Conservation (phyloP, 92 coral and sea anemone genomes). For the Palythoa grandiflora region DNA sequence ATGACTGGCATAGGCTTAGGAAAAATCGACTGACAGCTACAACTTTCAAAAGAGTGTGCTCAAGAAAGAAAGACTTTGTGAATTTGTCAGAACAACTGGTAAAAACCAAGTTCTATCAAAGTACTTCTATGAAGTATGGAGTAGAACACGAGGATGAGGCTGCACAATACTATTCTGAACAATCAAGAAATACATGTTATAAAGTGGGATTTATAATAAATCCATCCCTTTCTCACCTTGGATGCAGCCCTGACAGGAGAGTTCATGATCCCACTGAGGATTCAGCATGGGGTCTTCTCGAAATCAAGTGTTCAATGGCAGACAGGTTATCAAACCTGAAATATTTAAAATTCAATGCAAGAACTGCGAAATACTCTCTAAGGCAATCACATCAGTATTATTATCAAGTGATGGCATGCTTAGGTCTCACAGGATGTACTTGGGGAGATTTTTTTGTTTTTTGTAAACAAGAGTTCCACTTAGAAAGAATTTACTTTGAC, state of each 20-base stretch:
- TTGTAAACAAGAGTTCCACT: neutral
- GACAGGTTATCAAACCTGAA: constrained; percentile 46
- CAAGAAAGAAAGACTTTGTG: constrained; percentile 29
- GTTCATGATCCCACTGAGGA: constrained; percentile 56
- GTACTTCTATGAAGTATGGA: constrained; percentile 68
- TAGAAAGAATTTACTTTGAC: neutral
- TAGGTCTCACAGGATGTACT: constrained; percentile 61
- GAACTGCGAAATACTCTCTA: constrained; percentile 43
- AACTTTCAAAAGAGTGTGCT: constrained; percentile 48
- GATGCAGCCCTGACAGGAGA: constrained; percentile 68
- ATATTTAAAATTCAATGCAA: constrained; percentile 35
- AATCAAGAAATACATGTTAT: constrained; percentile 45
- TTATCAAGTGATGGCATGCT: constrained; percentile 64
- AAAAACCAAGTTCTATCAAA: constrained; percentile 30
- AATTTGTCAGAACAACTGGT: constrained; percentile 13
- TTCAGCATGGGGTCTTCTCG: constrained; percentile 59
- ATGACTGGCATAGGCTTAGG: constrained; percentile 62
- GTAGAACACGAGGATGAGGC: constrained; percentile 63
- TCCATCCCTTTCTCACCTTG: constrained; percentile 65
- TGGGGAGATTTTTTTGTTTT: constrained; percentile 48
- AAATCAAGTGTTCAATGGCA: constrained; percentile 65
- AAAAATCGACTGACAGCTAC: constrained; percentile 45
- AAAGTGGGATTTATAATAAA: constrained; percentile 59
- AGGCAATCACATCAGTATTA: constrained; percentile 51
- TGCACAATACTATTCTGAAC: constrained; percentile 41